Percentiles rank a stretch among this genome's conserved stretches.
phyloP scores from a whole-genome alignment of 2,888 invertebrate genomes.

The Aphidius colemani region DNA sequence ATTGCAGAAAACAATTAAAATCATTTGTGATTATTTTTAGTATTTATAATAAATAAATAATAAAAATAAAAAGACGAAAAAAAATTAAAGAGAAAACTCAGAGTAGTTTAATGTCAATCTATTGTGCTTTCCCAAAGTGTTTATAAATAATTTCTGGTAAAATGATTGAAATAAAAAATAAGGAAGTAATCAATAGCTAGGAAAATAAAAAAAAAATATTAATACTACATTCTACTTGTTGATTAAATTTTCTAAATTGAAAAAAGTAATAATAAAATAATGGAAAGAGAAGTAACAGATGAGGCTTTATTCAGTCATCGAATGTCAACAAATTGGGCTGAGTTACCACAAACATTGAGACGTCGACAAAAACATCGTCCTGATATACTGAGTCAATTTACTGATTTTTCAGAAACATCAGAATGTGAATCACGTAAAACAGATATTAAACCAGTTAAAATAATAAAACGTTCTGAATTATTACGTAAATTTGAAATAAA shows the following conservation, averaged over 20 bases:
- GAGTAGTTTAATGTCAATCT: no score
- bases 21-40: no score
- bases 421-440: slow-evolving; percentile 48
- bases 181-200: neutral
- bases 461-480: slow-evolving; percentile 53
- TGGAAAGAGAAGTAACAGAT: slow-evolving; percentile 56
- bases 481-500: slow-evolving; percentile 46
- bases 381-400: slow-evolving; percentile 56
- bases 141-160: slow-evolving; percentile 3
- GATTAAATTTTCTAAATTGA: neutral
- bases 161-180: slow-evolving; percentile 11
- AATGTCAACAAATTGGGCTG: slow-evolving; percentile 56
- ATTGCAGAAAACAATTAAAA: no score
- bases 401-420: slow-evolving; percentile 53
- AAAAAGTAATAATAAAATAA: slow-evolving; percentile 30
- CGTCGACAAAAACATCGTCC: slow-evolving; percentile 55
- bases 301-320: slow-evolving; percentile 54
- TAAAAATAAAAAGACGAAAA: no score
- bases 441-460: slow-evolving; percentile 30
- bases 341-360: slow-evolving; percentile 57
- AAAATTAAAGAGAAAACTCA: no score
- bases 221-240: slow-evolving; percentile 21
- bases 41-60: no score
- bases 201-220: slow-evolving; percentile 5
- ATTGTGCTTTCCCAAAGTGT: slow-evolving; percentile 5